These are phyloP conservation scores for Homarus americanus DNA, from an alignment of 1,140 invertebrate genomes.

Conservation along the genomic window DNA sequence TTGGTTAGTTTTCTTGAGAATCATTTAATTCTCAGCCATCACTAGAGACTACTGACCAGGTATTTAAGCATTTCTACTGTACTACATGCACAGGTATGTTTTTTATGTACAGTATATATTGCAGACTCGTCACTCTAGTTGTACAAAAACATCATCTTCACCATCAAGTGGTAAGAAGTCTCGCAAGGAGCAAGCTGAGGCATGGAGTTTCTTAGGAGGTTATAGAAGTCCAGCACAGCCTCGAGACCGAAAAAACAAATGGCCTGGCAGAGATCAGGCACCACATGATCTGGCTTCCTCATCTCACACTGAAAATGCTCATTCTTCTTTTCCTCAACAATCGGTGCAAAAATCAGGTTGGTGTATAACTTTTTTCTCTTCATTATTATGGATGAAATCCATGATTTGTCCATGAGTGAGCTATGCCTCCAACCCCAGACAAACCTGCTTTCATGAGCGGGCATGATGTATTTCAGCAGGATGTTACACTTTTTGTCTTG, in stretches of 20 bases:
- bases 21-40: too few species aligned
- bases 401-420: too few species aligned
- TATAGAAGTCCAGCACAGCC: background rate
- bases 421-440: too few species aligned
- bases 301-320: background rate
- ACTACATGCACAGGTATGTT: too few species aligned
- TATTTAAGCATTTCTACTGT: background rate
- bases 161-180: constrained; percentile 32
- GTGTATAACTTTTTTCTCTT: background rate
- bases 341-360: background rate
- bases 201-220: constrained; percentile 33
- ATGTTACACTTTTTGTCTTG: too few species aligned
- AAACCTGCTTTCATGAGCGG: too few species aligned
- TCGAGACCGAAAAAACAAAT: background rate
- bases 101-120: too few species aligned
- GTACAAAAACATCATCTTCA: background rate
- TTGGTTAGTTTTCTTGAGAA: too few species aligned
- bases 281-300: background rate
- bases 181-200: constrained; percentile 18
- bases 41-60: too few species aligned
- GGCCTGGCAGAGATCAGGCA: too few species aligned
- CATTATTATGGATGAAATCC: too few species aligned
- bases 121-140: background rate
- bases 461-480: too few species aligned
- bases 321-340: background rate